Percentiles rank a stretch among this genome's conserved stretches.
Evolutionary conservation across 2,888 invertebrate genomes (phyloP).

Genomic region (Himalopsyche tibetana): DNA sequence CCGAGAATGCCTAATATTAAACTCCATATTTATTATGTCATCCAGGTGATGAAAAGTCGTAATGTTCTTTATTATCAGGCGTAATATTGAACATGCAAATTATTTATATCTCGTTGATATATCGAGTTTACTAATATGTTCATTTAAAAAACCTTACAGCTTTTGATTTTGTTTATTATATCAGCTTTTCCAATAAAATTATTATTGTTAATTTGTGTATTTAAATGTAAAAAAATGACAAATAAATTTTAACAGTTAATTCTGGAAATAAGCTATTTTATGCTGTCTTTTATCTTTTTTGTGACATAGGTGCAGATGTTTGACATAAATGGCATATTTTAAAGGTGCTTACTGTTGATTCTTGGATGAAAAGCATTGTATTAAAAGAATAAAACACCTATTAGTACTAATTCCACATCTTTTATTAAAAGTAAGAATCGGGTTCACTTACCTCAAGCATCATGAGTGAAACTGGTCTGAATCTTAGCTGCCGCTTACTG

Average conservation of each 20-base stretch:
- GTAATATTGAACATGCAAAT: conserved; percentile 43
- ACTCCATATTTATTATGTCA: not conserved
- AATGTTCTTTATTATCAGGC: conserved; percentile 35
- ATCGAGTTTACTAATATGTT: conserved; percentile 46
- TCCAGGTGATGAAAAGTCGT: conserved; percentile 1
- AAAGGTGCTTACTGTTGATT: no score
- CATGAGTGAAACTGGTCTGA: no score
- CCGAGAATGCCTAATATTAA: not conserved
- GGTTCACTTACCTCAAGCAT: no score
- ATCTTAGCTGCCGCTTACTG: no score
- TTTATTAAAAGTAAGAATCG: no score
- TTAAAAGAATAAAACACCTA: no score
- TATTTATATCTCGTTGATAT: conserved; percentile 45
- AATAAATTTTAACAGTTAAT: conserved; percentile 53
- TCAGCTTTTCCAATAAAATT: conserved; percentile 54
- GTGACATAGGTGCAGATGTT: no score
- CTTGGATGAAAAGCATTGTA: no score
- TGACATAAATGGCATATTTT: no score
- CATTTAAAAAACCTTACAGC: conserved; percentile 22
- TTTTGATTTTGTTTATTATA: conserved; percentile 47
- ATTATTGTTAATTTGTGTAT: conserved; percentile 55
- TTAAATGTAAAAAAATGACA: conserved; percentile 53
- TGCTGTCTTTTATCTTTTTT: not conserved
- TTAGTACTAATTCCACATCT: no score
- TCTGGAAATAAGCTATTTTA: conserved; percentile 8